Evolutionary conservation across 2,888 invertebrate genomes (phyloP).

Genomic region (Drosophila merina): DNA sequence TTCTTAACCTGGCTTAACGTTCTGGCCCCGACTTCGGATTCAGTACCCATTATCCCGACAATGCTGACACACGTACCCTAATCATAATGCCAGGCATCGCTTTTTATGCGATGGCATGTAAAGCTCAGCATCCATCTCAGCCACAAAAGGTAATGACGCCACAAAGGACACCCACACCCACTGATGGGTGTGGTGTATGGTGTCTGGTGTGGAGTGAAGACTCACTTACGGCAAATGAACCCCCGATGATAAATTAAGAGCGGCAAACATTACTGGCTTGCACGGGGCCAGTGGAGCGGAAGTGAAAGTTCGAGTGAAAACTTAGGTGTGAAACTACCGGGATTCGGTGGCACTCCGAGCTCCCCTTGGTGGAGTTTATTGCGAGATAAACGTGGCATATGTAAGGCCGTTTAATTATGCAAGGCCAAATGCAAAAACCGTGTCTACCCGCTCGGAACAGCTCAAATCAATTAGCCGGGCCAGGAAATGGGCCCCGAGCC

Average conservation of each 20-base stretch:
- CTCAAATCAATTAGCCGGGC: constrained; percentile 70
- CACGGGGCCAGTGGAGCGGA: constrained; percentile 39
- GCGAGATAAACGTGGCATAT: constrained; percentile 32
- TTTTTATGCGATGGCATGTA: constrained; percentile 63
- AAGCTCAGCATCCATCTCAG: constrained; percentile 41
- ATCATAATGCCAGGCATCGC: constrained; percentile 66
- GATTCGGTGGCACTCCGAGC: constrained; percentile 17
- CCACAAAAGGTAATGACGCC: constrained; percentile 69
- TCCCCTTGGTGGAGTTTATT: constrained; percentile 19
- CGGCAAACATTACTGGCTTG: constrained; percentile 45
- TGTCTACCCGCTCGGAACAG: constrained; percentile 60
- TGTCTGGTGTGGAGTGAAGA: neutral
- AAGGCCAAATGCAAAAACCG: constrained; percentile 69
- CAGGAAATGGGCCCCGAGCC: constrained; percentile 8
- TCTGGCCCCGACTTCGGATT: neutral
- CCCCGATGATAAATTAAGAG: constrained; percentile 74
- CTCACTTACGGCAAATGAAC: constrained; percentile 55
- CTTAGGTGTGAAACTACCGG: constrained; percentile 43
- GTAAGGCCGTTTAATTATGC: constrained; percentile 67
- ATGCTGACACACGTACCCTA: constrained; percentile 65
- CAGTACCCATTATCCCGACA: constrained; percentile 28
- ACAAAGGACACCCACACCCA: constrained; percentile 21
- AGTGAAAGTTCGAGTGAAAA: constrained; percentile 39
- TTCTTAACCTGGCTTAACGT: constrained; percentile 37
- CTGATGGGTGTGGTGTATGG: neutral